Percentiles rank a stretch among this genome's conserved stretches.
Evolutionary conservation across 2,888 invertebrate genomes (phyloP).

Genomic region (Calameuta idolon): DNA sequence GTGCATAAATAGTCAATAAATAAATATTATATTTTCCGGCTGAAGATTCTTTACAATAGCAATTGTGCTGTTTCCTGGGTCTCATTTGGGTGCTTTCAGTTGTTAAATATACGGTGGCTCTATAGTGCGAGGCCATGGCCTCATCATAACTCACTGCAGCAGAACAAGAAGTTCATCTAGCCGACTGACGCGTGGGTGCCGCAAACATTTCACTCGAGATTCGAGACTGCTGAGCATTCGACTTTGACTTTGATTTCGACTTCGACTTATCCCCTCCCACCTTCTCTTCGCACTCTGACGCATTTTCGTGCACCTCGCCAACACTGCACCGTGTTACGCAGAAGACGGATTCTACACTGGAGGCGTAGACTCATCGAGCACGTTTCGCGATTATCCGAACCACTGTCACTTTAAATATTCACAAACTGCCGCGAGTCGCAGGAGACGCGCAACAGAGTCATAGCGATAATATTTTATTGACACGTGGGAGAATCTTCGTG

Average conservation of each 20-base stretch:
- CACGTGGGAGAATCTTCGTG: background rate
- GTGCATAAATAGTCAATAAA: too few relatives aligned
- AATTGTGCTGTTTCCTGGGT: slow-evolving; percentile 60
- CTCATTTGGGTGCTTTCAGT: slow-evolving; percentile 57
- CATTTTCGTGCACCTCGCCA: background rate
- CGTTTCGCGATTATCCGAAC: slow-evolving; percentile 52
- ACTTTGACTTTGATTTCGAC: background rate
- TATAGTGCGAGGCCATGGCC: slow-evolving; percentile 45
- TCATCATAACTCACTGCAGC: slow-evolving; percentile 52
- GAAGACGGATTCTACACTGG: slow-evolving; percentile 17
- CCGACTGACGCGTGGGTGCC: slow-evolving; percentile 50
- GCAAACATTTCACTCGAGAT: slow-evolving; percentile 45
- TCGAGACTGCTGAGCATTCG: background rate
- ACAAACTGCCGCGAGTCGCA: slow-evolving; percentile 22
- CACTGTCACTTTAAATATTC: slow-evolving; percentile 57
- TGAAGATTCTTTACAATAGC: slow-evolving; percentile 49
- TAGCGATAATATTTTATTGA: slow-evolving; percentile 1
- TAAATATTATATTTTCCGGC: too few relatives aligned
- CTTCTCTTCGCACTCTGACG: background rate
- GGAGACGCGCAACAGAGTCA: background rate
- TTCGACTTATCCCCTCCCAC: background rate
- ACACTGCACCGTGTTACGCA: slow-evolving; percentile 47
- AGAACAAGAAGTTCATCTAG: slow-evolving; percentile 55
- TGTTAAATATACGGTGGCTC: slow-evolving; percentile 53
- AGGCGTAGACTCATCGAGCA: slow-evolving; percentile 33